Percentiles rank a stretch among this genome's conserved stretches.
These are phyloP conservation scores for Oscheius onirici DNA, from an alignment of 2,888 invertebrate species.

Conservation along the genomic window DNA sequence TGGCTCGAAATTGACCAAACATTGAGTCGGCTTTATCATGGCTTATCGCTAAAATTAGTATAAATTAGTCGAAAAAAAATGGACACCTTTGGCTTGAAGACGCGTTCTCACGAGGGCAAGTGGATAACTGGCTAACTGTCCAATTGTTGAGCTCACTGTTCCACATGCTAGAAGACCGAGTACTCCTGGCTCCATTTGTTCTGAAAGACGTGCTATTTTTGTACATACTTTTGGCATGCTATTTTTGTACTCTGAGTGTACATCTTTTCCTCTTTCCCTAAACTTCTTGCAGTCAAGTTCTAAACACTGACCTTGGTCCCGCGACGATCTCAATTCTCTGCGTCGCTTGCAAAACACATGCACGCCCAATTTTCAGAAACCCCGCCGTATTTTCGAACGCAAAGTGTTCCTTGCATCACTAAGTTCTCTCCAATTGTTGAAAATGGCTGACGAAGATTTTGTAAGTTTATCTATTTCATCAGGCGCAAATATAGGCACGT, in stretches of 20 bases:
- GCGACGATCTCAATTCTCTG: too few species aligned
- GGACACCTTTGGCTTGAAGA: conserved; percentile 81
- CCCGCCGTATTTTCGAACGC: too few species aligned
- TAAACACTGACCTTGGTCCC: too few species aligned
- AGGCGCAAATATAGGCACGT: neutral
- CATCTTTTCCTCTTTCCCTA: too few species aligned
- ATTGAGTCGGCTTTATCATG: conserved; percentile 67
- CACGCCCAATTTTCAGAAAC: too few species aligned
- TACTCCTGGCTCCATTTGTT: conserved; percentile 82
- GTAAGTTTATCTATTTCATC: conserved; percentile 36
- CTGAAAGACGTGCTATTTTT: neutral
- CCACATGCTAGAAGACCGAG: conserved; percentile 89
- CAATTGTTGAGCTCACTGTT: conserved; percentile 90
- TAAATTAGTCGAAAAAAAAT: neutral
- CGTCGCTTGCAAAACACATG: too few species aligned
- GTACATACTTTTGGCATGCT: too few species aligned
- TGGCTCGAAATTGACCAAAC: conserved; percentile 75
- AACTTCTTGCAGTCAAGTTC: too few species aligned
- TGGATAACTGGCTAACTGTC: conserved; percentile 97
- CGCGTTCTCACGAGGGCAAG: conserved; percentile 92
- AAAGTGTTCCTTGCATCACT: conserved; percentile 15
- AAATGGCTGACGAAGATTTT: conserved; percentile 52
- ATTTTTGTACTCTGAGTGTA: too few species aligned
- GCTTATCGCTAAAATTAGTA: conserved; percentile 47
- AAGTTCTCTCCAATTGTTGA: neutral